Conservation (phyloP, 2,113 vertebrate species). For the Motacilla tschutschensis region DNA sequence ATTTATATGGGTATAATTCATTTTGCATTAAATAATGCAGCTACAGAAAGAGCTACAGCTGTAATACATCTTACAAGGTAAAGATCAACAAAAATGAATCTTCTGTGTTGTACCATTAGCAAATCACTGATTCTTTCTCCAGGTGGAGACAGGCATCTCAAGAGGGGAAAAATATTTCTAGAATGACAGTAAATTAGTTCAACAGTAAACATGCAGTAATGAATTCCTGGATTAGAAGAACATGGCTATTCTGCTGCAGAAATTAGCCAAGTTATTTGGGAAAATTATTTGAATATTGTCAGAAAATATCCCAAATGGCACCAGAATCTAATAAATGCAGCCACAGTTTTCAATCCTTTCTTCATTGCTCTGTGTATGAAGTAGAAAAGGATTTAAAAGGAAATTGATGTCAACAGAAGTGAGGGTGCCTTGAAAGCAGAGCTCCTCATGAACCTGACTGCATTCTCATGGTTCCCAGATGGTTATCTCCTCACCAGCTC, state of each 20-base stretch:
- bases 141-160: constrained; percentile 15
- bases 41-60: constrained; percentile 2
- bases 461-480: neutral
- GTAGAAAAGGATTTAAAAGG: constrained; percentile 1
- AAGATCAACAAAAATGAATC: constrained; percentile 11
- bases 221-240: constrained; percentile 27
- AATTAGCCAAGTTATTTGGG: neutral
- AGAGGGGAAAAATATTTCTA: constrained; percentile 12
- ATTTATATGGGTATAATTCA: neutral
- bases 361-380: neutral
- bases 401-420: neutral
- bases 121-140: constrained; percentile 6
- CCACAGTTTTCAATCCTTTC: neutral
- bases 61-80: constrained; percentile 30
- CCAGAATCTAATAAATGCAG: neutral
- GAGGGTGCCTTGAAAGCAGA: neutral
- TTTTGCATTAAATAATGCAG: constrained; percentile 6
- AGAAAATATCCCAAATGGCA: constrained; percentile 2
- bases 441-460: neutral
- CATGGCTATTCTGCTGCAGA: constrained; percentile 1
- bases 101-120: neutral
- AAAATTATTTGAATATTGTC: constrained; percentile 25
- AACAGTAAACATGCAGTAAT: constrained; percentile 29
- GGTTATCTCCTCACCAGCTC: neutral
- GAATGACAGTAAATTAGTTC: constrained; percentile 43